Evolutionary conservation across 2,888 invertebrate species (phyloP).

Genomic region (Ornithoptera alexandrae): DNA sequence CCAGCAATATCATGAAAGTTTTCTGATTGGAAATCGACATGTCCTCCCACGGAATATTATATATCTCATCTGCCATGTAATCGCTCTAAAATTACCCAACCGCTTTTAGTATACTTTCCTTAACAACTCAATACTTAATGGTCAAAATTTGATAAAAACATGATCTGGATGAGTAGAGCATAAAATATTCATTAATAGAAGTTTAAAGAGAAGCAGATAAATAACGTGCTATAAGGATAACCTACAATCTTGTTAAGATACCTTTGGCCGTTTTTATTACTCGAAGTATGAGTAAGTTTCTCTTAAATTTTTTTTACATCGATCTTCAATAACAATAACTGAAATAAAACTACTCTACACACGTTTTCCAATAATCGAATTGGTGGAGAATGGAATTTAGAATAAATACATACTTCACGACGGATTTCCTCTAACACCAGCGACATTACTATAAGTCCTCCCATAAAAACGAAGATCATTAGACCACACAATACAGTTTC

Average conservation of each 20-base stretch:
- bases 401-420: constrained; percentile 30
- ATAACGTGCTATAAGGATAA: too few relatives aligned
- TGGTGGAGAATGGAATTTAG: neutral
- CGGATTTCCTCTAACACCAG: constrained; percentile 44
- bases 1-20: constrained; percentile 39
- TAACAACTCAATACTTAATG: neutral
- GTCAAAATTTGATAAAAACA: neutral
- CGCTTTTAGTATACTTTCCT: neutral
- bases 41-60: constrained; percentile 44
- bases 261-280: too few relatives aligned
- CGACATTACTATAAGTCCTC: constrained; percentile 44
- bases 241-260: too few relatives aligned
- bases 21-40: constrained; percentile 46
- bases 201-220: too few relatives aligned
- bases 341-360: too few relatives aligned
- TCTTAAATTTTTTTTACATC: too few relatives aligned
- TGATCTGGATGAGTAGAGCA: too few relatives aligned
- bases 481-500: constrained; percentile 26
- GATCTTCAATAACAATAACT: too few relatives aligned
- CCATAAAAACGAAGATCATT: constrained; percentile 38
- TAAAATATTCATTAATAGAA: too few relatives aligned
- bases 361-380: too few relatives aligned
- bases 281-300: too few relatives aligned
- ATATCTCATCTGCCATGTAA: constrained; percentile 41
- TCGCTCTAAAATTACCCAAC: constrained; percentile 38